Base-by-base conservation (phyloP, 1,140 invertebrate genomes). In the Kradibia gibbosae region DNA sequence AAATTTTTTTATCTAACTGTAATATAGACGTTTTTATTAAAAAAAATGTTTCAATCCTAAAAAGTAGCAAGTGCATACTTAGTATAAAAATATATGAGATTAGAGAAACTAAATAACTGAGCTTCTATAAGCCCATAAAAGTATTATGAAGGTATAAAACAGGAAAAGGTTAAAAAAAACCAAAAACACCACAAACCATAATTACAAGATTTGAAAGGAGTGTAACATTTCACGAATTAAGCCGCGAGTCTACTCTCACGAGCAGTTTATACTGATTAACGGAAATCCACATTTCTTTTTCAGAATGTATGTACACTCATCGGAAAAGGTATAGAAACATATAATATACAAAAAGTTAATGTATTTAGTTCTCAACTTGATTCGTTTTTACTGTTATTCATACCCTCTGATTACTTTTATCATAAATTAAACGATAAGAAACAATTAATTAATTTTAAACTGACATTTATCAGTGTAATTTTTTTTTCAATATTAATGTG, bases 151-250 rank as follows among this genome's bases (percentile, higher is more conserved):
- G 2, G 48, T 28, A 5, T 36, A 10, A 25, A 28, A 13, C 1
- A 42, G n/a, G 55, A 28, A 28, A 67, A 53, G 34, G 28, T 25
- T 3, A 31, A 62, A 62, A 0, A 62, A 15, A 48, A 34, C 53
- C 34, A 42, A 55, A 57, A 57, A 36, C 28, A 50, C 20, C 70
- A 50, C 74, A 31, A 70, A 82, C 39, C 74, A 34, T 53, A 84
- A 87, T 87, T 85, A 88, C 53, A 87, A 88, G 84, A 83, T 84
- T 81, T 88, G 85, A 88, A 89, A 88, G 84, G 62, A 80, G 67
- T 85, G 85, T 85, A 85, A 84, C 88, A 86, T 88, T 87, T 89
- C 83, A 85, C 83, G 87, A 89, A 89, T 88, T 88, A 88, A 87
- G 87, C 86, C 86, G 87, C 88, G 87, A 88, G 87, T 87, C 84